phyloP scores from a whole-genome alignment of 2,888 invertebrate species.

The Belgica antarctica region DNA sequence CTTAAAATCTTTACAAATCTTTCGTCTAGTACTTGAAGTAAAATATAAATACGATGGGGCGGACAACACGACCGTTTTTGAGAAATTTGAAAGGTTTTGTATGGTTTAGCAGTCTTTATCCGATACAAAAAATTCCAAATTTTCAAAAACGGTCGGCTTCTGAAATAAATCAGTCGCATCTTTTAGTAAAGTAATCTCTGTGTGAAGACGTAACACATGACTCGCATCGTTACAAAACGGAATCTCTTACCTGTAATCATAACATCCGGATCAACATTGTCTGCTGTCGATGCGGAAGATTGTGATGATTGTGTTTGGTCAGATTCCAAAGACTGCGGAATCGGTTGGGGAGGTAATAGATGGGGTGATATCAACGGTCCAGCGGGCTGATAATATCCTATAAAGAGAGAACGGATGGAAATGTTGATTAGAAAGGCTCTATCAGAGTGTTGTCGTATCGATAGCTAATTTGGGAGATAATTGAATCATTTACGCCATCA shows the following conservation, averaged over 20 bases:
- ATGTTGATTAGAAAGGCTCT: neutral
- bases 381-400: slow-evolving; percentile 90
- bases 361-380: slow-evolving; percentile 80
- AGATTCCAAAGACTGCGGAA: slow-evolving; percentile 56
- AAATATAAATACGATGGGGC: no score
- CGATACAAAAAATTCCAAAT: no score
- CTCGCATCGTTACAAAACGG: neutral
- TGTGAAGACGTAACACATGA: no score
- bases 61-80: no score
- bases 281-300: slow-evolving; percentile 51
- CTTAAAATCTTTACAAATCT: no score
- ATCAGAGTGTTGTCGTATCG: slow-evolving; percentile 8
- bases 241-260: slow-evolving; percentile 48
- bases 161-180: no score
- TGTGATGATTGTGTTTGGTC: slow-evolving; percentile 54
- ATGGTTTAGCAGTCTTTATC: no score
- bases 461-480: slow-evolving; percentile 22
- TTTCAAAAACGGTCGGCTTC: no score
- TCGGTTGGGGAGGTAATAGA: slow-evolving; percentile 58
- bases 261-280: slow-evolving; percentile 49
- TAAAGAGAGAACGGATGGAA: slow-evolving; percentile 44
- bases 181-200: no score
- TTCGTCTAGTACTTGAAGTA: no score
- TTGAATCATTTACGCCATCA: slow-evolving; percentile 31
- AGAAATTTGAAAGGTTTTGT: no score